These are phyloP conservation scores for Astyanax mexicanus DNA, from an alignment of 2,797 vertebrate genomes.

Conservation along the genomic window DNA sequence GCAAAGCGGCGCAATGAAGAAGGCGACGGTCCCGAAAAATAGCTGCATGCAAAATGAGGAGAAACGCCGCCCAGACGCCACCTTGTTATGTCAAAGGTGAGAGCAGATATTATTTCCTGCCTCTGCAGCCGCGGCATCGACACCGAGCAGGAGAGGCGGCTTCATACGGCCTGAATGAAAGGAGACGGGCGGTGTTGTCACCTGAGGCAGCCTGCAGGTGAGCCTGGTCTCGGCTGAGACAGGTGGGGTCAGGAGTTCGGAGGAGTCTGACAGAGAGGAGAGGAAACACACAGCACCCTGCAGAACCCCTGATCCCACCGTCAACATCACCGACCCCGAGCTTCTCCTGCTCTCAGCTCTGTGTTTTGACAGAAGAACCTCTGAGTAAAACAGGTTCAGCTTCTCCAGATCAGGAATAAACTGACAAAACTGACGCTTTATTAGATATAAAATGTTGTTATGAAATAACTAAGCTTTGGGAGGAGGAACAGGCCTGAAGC, in stretches of 20 bases:
- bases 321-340: slow-evolving; percentile 58
- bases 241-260: slow-evolving; percentile 28
- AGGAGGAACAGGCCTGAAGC: too few relatives aligned
- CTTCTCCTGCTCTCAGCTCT: slow-evolving; percentile 49
- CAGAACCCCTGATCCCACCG: slow-evolving; percentile 25
- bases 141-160: neutral
- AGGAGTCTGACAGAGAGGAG: neutral
- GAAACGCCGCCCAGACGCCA: neutral
- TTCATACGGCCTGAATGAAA: slow-evolving; percentile 14
- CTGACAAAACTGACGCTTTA: too few relatives aligned
- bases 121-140: neutral
- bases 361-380: neutral
- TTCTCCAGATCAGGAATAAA: neutral
- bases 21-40: slow-evolving; percentile 10
- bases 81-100: slow-evolving; percentile 19
- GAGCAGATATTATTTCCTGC: slow-evolving; percentile 10
- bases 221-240: slow-evolving; percentile 29
- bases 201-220: slow-evolving; percentile 17
- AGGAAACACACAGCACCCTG: slow-evolving; percentile 28
- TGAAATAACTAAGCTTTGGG: too few relatives aligned
- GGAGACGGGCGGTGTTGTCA: slow-evolving; percentile 15
- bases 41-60: slow-evolving; percentile 6
- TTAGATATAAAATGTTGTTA: too few relatives aligned
- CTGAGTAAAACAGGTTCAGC: neutral
- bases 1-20: slow-evolving; percentile 2